Evolutionary conservation across 2,888 invertebrate species (phyloP), one percentile per base, ranked within the genome.

Genomic region (Nomada flava): DNA sequence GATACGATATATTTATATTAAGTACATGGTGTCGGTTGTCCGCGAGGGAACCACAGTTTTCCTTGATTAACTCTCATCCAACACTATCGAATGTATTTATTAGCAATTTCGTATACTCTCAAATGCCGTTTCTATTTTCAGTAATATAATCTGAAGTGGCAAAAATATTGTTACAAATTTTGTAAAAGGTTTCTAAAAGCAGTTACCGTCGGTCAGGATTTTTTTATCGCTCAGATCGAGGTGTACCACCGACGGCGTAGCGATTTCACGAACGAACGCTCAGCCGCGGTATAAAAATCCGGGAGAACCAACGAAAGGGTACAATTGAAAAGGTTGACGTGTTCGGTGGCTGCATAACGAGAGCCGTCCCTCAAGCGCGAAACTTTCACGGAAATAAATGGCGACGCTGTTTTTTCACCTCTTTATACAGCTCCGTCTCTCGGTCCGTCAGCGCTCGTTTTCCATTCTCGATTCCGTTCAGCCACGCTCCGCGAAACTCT

Each of bases 341-440:
- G 73, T 87, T 90, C 89, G 83, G 83, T 82, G 79, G 83, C 87
- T 83, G 84, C 80, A 83, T 90, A 90, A 90, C 90, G 90, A 88
- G 88, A 80, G 80, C 83, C 83, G 89, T 90, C 90, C 88, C 88
- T 91, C 89, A 87, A 82, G 85, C 76, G 77, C 79, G 83, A 86
- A 88, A 87, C 72, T 79, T 87, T 82, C 63, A 65, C 72, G 78
- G 83, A 85, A 89, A 90, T 87, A 86, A 90, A 89, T 85, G 88
- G 83, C 80, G 81, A 50, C 79, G 86, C 57, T 42, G 44, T 65
- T 42, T 79, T 65, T 60, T 23, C 64, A 29, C 10, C 52, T 29
- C n/a, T 76, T 70, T 60, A 26, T 26, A 18, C 26, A 3, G 11
- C 29, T 18, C 36, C 53, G 57, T 71, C 60, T 59, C 57, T 20